phyloP scores from a whole-genome alignment of 1,140 invertebrate species.

The Arion vulgaris region DNA sequence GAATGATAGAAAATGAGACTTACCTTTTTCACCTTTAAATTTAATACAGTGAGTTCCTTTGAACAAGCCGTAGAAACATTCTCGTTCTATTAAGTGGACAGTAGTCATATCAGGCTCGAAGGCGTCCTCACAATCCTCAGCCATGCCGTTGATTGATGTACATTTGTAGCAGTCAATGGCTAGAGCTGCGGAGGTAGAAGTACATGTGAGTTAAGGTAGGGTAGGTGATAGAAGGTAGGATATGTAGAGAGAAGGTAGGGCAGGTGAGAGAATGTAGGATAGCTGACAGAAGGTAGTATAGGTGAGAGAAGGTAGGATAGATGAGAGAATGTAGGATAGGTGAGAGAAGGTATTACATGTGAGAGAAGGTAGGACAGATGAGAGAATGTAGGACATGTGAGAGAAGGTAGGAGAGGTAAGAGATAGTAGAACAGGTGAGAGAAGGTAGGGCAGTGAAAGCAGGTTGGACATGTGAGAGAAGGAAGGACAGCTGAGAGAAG shows the following conservation, averaged over 20 bases:
- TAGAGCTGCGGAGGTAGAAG: not conserved
- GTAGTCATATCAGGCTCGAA: slow-evolving; percentile 52
- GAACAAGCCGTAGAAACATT: slow-evolving; percentile 60
- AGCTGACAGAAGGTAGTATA: not conserved
- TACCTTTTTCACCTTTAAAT: slow-evolving; percentile 59
- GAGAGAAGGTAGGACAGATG: no score
- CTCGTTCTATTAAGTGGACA: slow-evolving; percentile 50
- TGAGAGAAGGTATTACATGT: no score
- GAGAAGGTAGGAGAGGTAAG: no score
- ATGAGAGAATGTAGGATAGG: no score
- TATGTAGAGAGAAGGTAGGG: not conserved
- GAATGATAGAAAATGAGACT: no score
- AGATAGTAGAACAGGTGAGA: no score
- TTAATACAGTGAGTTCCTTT: slow-evolving; percentile 62
- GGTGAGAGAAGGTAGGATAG: no score
- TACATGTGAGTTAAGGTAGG: not conserved
- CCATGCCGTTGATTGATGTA: slow-evolving; percentile 51
- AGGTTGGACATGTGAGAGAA: no score
- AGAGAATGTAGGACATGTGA: no score
- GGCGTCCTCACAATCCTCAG: slow-evolving; percentile 57
- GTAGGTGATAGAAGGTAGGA: not conserved
- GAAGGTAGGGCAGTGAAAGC: no score
- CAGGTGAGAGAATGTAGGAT: not conserved
- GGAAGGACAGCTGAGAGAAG: no score
- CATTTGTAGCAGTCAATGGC: slow-evolving; percentile 65